Evolutionary conservation across 2,797 vertebrate genomes (phyloP).

Genomic region (Sus cebifrons): DNA sequence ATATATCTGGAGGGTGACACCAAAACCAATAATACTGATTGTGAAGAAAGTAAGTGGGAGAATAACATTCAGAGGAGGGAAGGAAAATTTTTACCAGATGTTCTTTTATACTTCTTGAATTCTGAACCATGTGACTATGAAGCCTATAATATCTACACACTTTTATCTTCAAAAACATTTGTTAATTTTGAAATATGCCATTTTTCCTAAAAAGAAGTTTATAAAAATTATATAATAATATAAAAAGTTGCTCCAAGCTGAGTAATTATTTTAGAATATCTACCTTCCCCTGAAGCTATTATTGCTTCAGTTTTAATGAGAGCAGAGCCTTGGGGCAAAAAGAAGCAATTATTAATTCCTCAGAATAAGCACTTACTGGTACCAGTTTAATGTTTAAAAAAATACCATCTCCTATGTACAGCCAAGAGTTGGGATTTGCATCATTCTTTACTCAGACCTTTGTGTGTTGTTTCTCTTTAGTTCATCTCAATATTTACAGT

Average conservation of each 20-base stretch:
- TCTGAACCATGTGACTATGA: neutral
- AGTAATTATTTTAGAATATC: slow-evolving; percentile 34
- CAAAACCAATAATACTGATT: neutral
- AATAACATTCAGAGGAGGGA: neutral
- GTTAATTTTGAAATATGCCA: neutral
- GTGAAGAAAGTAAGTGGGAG: neutral
- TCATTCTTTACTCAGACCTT: neutral
- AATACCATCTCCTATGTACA: neutral
- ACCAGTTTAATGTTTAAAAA: neutral
- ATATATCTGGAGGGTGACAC: neutral
- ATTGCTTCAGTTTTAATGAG: slow-evolving; percentile 50
- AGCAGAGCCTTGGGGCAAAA: neutral
- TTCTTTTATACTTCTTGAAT: neutral
- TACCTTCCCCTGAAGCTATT: neutral
- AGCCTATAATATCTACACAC: neutral
- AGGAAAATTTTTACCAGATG: neutral
- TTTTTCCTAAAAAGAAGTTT: neutral
- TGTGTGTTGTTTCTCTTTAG: neutral
- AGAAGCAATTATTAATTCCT: slow-evolving; percentile 28
- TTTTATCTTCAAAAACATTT: slow-evolving; percentile 25
- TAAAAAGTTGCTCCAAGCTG: neutral
- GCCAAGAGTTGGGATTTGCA: neutral
- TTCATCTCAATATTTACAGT: slow-evolving; percentile 22
- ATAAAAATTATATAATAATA: neutral
- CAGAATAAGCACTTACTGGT: slow-evolving; percentile 42